These are phyloP conservation scores for Sparus aurata DNA, from an alignment of 2,797 vertebrate species.

Conservation along the genomic window DNA sequence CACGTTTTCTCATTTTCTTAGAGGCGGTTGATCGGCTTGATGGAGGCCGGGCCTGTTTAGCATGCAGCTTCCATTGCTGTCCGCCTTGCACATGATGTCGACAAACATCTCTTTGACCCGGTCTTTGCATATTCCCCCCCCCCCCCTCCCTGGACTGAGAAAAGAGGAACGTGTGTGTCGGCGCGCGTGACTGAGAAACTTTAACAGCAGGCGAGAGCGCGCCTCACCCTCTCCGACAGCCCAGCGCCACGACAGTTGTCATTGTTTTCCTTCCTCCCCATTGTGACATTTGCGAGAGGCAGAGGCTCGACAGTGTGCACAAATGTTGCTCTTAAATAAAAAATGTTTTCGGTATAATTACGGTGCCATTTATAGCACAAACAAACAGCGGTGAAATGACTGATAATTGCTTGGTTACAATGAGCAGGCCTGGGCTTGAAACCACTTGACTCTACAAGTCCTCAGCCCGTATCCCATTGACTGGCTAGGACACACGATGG, in stretches of 20 bases:
- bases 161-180: slow-evolving; percentile 28
- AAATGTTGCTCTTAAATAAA: slow-evolving; percentile 72
- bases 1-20: slow-evolving; percentile 73
- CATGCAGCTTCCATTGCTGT: slow-evolving; percentile 78
- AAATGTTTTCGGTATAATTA: slow-evolving; percentile 74
- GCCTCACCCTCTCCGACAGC: slow-evolving; percentile 34
- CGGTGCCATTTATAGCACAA: slow-evolving; percentile 74
- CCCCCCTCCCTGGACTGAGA: slow-evolving; percentile 61
- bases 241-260: slow-evolving; percentile 28
- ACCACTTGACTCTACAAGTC: slow-evolving; percentile 82
- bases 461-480: slow-evolving; percentile 73
- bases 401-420: slow-evolving; percentile 80
- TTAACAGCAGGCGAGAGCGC: slow-evolving; percentile 24
- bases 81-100: slow-evolving; percentile 81
- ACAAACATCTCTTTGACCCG: slow-evolving; percentile 87
- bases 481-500: slow-evolving; percentile 72
- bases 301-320: slow-evolving; percentile 56
- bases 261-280: slow-evolving; percentile 48
- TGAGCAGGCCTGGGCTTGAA: slow-evolving; percentile 79
- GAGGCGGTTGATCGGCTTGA: slow-evolving; percentile 76
- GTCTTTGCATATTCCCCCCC: slow-evolving; percentile 72
- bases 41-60: slow-evolving; percentile 77
- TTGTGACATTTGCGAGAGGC: slow-evolving; percentile 68
- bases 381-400: slow-evolving; percentile 80
- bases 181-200: slow-evolving; percentile 32